A percentile compares a stretch with the other conserved stretches of the same genome.
Conservation (phyloP, 1,140 invertebrate species). For the Parasteatoda tepidariorum region DNA sequence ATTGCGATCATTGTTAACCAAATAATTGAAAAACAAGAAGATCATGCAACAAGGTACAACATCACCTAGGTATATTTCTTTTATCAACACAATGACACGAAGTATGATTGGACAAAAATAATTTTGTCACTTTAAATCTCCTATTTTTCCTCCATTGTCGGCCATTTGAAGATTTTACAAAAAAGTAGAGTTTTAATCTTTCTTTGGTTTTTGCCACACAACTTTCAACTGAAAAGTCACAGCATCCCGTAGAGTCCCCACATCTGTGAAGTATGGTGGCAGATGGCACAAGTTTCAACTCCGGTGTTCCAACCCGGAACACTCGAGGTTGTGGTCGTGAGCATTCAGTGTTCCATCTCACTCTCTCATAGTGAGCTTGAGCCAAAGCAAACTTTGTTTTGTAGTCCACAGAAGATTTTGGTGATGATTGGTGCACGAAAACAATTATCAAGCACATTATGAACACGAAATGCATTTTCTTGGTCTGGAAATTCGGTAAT, state of each 20-base stretch:
- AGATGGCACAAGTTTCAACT: neutral
- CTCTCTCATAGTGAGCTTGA: slow-evolving; percentile 10
- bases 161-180: neutral
- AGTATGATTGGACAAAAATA: slow-evolving; percentile 12
- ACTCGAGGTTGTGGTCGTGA: neutral
- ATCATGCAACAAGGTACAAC: no score
- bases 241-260: slow-evolving; percentile 22
- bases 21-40: no score
- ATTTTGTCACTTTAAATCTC: neutral
- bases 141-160: neutral
- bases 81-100: slow-evolving; percentile 10
- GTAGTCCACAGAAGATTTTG: slow-evolving; percentile 13
- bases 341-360: neutral
- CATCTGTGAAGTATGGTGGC: slow-evolving; percentile 19
- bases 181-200: slow-evolving; percentile 2
- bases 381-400: neutral
- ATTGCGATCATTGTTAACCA: no score
- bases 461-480: neutral
- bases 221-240: neutral
- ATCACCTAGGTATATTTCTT: neutral
- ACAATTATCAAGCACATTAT: neutral
- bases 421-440: neutral
- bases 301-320: neutral
- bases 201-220: slow-evolving; percentile 25
- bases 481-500: no score